phyloP scores from a whole-genome alignment of 1,140 invertebrate genomes.

The Aricia agestis region DNA sequence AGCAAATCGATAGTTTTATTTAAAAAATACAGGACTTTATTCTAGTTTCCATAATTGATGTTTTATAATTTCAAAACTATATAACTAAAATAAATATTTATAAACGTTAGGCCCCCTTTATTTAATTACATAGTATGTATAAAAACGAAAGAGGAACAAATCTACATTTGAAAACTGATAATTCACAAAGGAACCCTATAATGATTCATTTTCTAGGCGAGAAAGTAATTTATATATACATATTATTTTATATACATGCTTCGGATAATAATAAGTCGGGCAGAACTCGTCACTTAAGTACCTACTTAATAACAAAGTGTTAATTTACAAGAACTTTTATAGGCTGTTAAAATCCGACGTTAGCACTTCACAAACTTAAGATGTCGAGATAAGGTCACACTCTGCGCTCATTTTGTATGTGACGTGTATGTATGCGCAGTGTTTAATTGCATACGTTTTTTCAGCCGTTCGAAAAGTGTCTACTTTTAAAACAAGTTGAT shows the following conservation, averaged over 20 bases:
- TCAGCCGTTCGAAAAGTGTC: no score
- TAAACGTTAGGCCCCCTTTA: not conserved
- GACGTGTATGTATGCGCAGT: not conserved
- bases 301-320: not conserved
- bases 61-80: not conserved
- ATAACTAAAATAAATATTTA: not conserved
- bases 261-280: not conserved
- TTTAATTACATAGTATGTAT: not conserved
- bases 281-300: not conserved
- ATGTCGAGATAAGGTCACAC: not conserved
- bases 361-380: not conserved
- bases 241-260: slow-evolving; percentile 1
- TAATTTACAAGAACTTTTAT: not conserved
- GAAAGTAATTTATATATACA: slow-evolving; percentile 2
- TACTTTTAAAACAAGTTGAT: not conserved
- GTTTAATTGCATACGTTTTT: not conserved
- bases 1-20: not conserved
- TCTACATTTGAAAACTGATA: not conserved
- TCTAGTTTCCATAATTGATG: not conserved
- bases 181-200: not conserved
- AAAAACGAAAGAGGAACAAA: not conserved
- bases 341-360: not conserved
- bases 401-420: not conserved
- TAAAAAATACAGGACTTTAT: no score
- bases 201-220: not conserved